These are phyloP conservation scores for Copidosoma floridanum DNA, from an alignment of 1,140 invertebrate genomes.

Conservation along the genomic window DNA sequence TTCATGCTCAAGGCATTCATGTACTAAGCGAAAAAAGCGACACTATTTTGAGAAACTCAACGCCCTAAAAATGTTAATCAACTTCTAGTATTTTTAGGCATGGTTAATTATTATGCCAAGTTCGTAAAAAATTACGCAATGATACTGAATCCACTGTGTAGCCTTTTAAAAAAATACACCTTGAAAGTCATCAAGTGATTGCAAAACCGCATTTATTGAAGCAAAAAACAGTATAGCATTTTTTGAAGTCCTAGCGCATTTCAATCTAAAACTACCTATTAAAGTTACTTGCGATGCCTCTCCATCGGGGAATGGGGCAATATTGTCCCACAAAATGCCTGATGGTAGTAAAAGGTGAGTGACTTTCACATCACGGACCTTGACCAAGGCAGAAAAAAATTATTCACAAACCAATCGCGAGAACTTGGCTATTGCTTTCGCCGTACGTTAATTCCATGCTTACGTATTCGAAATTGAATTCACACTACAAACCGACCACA, in stretches of 20 bases:
- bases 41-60: neutral
- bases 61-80: neutral
- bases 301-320: neutral
- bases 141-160: neutral
- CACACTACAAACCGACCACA: constrained; percentile 23
- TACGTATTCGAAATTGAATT: constrained; percentile 21
- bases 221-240: neutral
- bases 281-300: constrained; percentile 7
- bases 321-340: neutral
- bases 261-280: neutral
- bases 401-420: constrained; percentile 34
- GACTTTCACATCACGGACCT: neutral
- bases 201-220: neutral
- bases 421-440: constrained; percentile 27
- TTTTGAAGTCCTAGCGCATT: neutral
- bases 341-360: neutral
- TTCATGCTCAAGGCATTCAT: neutral
- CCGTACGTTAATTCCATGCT: constrained; percentile 28
- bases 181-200: neutral
- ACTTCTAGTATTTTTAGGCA: neutral
- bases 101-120: constrained; percentile 21
- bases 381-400: neutral
- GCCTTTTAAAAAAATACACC: neutral
- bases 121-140: neutral
- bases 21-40: neutral